A percentile compares a stretch with the other conserved stretches of the same genome.
Conservation (phyloP, 1,140 invertebrate genomes). For the Ylistrum balloti region DNA sequence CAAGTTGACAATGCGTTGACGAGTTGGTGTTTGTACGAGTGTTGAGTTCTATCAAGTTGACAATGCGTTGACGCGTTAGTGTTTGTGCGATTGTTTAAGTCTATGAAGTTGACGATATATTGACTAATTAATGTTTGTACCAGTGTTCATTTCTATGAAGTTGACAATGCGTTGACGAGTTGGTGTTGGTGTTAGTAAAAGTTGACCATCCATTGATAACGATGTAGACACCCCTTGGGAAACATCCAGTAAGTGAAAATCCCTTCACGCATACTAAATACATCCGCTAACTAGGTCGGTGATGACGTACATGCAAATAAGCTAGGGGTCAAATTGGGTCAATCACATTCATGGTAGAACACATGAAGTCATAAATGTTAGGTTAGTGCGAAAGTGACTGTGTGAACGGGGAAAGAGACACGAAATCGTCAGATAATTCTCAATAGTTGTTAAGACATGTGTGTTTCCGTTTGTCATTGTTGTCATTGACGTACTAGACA, state of each 20-base stretch:
- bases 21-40: too few species aligned
- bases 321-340: constrained; percentile 23
- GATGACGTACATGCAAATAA: constrained; percentile 38
- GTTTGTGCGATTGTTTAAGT: too few species aligned
- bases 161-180: too few species aligned
- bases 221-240: constrained; percentile 6
- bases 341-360: not conserved
- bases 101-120: too few species aligned
- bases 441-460: not conserved
- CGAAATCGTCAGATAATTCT: not conserved
- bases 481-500: not conserved
- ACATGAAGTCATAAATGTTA: not conserved
- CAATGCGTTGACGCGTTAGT: too few species aligned
- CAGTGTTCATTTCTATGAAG: too few species aligned
- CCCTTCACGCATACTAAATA: constrained; percentile 13
- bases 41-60: too few species aligned
- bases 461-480: constrained; percentile 23
- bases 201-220: not conserved
- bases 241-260: constrained; percentile 35
- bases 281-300: not conserved
- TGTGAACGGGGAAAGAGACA: not conserved
- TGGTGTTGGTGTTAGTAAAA: too few species aligned
- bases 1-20: too few species aligned
- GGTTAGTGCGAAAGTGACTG: not conserved
- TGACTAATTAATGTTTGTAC: too few species aligned